These are phyloP conservation scores for Dicaeum eximium DNA, from an alignment of 2,113 vertebrate genomes.

Conservation along the genomic window DNA sequence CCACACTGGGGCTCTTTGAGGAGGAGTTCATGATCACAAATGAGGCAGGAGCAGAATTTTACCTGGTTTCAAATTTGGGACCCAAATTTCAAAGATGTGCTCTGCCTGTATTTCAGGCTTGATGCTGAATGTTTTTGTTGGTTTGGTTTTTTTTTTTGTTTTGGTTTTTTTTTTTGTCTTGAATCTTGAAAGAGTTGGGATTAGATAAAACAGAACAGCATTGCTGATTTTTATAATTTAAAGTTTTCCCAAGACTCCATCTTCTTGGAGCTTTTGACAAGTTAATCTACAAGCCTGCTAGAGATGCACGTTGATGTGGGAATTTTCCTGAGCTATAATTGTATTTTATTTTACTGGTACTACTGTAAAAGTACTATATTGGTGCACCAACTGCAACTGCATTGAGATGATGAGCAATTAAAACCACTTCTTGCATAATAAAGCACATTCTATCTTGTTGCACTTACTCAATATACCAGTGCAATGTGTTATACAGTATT, in stretches of 20 bases:
- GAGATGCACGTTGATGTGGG: background rate
- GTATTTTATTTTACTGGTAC: background rate
- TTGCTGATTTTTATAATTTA: background rate
- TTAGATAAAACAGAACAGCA: background rate
- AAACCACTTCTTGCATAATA: slow-evolving; percentile 24
- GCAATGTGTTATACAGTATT: background rate
- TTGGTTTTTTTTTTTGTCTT: background rate
- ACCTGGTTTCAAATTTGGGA: background rate
- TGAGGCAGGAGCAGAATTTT: background rate
- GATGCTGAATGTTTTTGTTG: too few relatives aligned
- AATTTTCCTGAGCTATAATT: background rate
- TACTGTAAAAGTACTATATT: background rate
- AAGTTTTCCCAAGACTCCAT: background rate
- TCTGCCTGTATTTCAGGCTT: background rate
- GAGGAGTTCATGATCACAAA: background rate
- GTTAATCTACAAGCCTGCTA: slow-evolving; percentile 9
- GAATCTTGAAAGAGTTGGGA: background rate
- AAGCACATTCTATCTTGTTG: slow-evolving; percentile 12
- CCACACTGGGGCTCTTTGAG: background rate
- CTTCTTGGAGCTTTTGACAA: background rate
- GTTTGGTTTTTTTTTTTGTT: background rate
- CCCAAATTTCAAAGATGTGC: background rate
- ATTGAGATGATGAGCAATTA: slow-evolving; percentile 22
- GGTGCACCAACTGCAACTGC: background rate
- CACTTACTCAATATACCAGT: slow-evolving; percentile 21